Base-by-base conservation (phyloP, 1,140 invertebrate genomes). In the Drosophila pseudoananassae region DNA sequence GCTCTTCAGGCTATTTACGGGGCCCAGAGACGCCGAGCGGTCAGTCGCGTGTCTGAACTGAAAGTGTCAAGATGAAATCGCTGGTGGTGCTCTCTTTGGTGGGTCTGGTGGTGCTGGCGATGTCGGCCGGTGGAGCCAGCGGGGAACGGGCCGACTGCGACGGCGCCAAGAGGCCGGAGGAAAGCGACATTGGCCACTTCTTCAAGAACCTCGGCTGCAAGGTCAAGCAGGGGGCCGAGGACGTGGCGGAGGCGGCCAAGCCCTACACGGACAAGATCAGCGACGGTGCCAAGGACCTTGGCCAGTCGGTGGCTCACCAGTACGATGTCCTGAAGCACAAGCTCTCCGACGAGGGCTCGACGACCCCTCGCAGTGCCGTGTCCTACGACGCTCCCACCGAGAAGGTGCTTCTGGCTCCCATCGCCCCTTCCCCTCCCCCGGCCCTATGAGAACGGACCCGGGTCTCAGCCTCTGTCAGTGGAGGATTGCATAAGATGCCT, bases 251-350 rank as follows among this genome's bases (percentile, higher is more conserved):
- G 31, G 69, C 71, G 0, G 64, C 80, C 52, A 91, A 90, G 38
- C 90, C 90, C 7, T 81, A 72, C 23, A 17, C 81, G 4, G 75
- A 84, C 1, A 91, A 87, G 50, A 78, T 91, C n/a, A 65, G 76
- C 7, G 74, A 78, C 14, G 65, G 74, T 0, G 89, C 89, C 59
- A 91, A 90, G 66, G 84, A 90, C 0, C 64, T 91, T 1, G 74
- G 84, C 23, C 78, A 36, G 43, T 53, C 54, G 4, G 82, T 91
- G 10, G 76, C 73, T 20, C 65, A 90, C n/a, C 90, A 90, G 23
- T 91, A 84, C 20, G 82, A 90, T 8, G 82, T 90, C 15, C 15
- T 91, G 6, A 91, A 91, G 80, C 89, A 91, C 46, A 84, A 79
- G 29, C 60, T 91, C 3, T 90, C 61, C 17, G 89, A 91, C 7